Evolutionary conservation across 1,140 invertebrate species (phyloP), one percentile per base, ranked within the genome.

Genomic region (Anoplolepis gracilipes): DNA sequence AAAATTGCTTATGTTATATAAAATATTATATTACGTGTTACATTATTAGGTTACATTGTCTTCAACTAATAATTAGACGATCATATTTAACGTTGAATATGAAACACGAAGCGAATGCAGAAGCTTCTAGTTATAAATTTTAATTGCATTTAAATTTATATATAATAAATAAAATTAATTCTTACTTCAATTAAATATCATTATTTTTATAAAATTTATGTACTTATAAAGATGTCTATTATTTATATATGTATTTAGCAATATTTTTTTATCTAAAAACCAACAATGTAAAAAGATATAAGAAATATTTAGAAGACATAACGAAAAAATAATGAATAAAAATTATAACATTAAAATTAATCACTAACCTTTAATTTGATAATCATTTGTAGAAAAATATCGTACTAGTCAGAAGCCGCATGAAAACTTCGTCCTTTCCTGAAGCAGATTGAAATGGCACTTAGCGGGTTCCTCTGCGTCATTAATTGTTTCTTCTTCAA

Each of bases 401-500:
- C 39, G 10, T 61, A 49, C 28, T 39, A 67, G 46, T 13, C 3
- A 53, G 78, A 82, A 82, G 67, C 78, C 78, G 49, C 49, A 82
- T 73, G 22, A 73, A 73, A 57, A 59, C 33, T 49, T 49, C 2
- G n/a, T 55, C n/a, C 36, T 39, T 33, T 33, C 33, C 16, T n/a
- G 13, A 72, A 33, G 67, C 39, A 59, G 28, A 57, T 82, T 82
- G 55, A 59, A 82, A 22, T 49, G 30, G 76, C 67, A 82, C 78
- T 82, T 73, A 59, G n/a, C 7, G 11, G 78, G 36, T 46, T 82
- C 53, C 46, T 2, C 78, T 73, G 49, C n/a, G 70, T 42, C 46
- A 82, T 82, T 79, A 79, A 79, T 79, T 73, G 67, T 82, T 73
- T 82, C 30, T 82, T 82, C 8, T 82, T 57, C 69, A 42, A 82